These are phyloP conservation scores for Pegea sp. DNA, from an alignment of 23 tunicate species.

Conservation along the genomic window DNA sequence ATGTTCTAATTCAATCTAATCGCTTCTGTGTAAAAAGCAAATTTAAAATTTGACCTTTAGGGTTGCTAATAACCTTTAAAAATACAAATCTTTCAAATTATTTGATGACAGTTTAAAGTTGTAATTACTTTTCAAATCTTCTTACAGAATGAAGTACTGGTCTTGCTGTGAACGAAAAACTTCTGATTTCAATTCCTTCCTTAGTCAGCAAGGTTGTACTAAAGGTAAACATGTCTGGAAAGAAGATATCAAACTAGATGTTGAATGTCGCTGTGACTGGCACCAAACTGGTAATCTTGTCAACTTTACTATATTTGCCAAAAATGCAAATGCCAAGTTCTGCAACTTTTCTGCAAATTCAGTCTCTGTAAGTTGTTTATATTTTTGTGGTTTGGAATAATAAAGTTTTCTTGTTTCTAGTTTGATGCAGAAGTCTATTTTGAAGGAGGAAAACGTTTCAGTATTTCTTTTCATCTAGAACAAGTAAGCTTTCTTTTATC, in stretches of 20 bases:
- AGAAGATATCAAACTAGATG: conserved; percentile 1
- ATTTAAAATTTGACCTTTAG: too few relatives aligned
- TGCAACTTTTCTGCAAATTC: conserved; percentile 41
- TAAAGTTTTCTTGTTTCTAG: conserved; percentile 4
- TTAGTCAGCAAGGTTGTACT: conserved; percentile 74
- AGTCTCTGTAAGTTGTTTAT: conserved; percentile 23
- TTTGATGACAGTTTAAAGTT: too few relatives aligned
- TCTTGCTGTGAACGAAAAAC: conserved; percentile 84
- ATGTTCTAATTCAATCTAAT: too few relatives aligned
- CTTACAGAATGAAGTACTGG: conserved; percentile 90
- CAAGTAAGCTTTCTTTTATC: too few relatives aligned
- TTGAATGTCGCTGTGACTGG: conserved; percentile 56
- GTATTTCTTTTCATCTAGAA: not conserved
- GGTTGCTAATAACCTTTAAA: too few relatives aligned
- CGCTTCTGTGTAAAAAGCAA: too few relatives aligned
- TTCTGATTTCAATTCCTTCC: conserved; percentile 64
- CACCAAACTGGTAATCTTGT: conserved; percentile 73
- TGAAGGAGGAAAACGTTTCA: not conserved
- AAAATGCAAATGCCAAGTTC: conserved; percentile 16
- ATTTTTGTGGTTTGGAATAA: too few relatives aligned
- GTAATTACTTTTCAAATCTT: too few relatives aligned
- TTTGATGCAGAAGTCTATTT: conserved; percentile 8
- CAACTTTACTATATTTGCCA: conserved; percentile 46
- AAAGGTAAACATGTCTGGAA: conserved; percentile 52
- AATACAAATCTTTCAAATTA: too few relatives aligned